Evolutionary conservation across 2,797 vertebrate genomes (phyloP).

Genomic region (Sebastes iracundus): DNA sequence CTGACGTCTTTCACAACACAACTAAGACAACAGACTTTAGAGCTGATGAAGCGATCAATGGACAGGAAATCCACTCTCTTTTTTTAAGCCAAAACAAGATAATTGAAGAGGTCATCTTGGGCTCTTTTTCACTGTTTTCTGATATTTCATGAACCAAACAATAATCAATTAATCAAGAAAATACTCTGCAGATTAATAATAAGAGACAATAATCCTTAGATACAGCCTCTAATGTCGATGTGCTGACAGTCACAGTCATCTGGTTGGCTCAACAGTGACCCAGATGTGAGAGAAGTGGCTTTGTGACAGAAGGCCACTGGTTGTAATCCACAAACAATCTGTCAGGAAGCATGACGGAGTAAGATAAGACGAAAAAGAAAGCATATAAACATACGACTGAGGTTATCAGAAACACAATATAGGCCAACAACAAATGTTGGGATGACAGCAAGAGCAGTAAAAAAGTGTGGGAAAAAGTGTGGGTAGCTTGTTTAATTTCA

Average conservation of each 20-base stretch:
- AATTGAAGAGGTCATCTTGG: neutral
- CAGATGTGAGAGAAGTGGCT: slow-evolving; percentile 7
- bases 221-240: neutral
- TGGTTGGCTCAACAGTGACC: slow-evolving; percentile 3
- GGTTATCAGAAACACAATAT: neutral
- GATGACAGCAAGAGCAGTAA: neutral
- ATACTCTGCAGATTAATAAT: neutral
- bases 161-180: neutral
- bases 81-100: neutral
- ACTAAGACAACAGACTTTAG: neutral
- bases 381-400: neutral
- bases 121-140: neutral
- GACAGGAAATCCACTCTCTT: neutral
- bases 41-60: neutral
- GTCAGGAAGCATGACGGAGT: slow-evolving; percentile 26
- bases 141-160: neutral
- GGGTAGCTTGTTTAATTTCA: neutral
- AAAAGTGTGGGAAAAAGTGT: neutral
- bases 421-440: neutral
- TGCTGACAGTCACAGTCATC: neutral
- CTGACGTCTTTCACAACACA: neutral
- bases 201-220: neutral
- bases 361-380: slow-evolving; percentile 12
- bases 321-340: slow-evolving; percentile 41
- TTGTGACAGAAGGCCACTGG: slow-evolving; percentile 19